A percentile compares a stretch with the other conserved stretches of the same genome.
Evolutionary conservation across 2,888 invertebrate genomes (phyloP).

Genomic region (Teinopalpus imperialis): DNA sequence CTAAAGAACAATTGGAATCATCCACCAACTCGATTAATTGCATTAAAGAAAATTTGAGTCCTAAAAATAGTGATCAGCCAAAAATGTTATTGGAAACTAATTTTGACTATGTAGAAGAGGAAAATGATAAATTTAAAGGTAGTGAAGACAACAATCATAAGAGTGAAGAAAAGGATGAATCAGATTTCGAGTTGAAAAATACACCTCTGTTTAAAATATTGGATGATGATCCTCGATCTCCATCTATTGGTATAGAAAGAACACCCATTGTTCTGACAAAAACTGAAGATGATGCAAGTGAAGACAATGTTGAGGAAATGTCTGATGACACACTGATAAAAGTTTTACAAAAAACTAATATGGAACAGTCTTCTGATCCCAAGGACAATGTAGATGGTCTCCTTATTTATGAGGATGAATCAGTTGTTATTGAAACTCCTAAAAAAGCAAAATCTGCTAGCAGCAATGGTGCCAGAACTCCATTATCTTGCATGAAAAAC

Average conservation of each 20-base stretch:
- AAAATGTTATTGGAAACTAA: conserved; percentile 81
- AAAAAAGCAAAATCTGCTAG: conserved; percentile 59
- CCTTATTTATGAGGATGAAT: conserved; percentile 83
- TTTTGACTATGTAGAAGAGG: conserved; percentile 79
- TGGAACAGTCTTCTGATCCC: conserved; percentile 43
- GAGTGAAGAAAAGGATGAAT: conserved; percentile 26
- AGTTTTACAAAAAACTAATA: conserved; percentile 64
- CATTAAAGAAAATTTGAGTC: conserved; percentile 55
- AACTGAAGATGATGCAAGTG: conserved; percentile 40
- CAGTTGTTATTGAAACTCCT: conserved; percentile 52
- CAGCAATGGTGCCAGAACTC: conserved; percentile 66
- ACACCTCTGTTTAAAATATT: conserved; percentile 53
- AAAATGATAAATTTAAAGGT: conserved; percentile 47
- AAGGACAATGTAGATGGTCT: conserved; percentile 70
- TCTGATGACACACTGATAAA: conserved; percentile 72
- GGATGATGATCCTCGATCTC: conserved; percentile 72
- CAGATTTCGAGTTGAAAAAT: conserved; percentile 34
- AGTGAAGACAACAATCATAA: conserved; percentile 38
- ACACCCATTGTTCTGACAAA: conserved; percentile 72
- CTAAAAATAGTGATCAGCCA: conserved; percentile 53
- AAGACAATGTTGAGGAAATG: conserved; percentile 70
- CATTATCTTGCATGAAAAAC: conserved; percentile 77
- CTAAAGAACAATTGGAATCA: conserved; percentile 61
- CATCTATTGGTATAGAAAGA: conserved; percentile 70
- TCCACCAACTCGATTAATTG: conserved; percentile 68